Evolutionary conservation across 1,140 invertebrate genomes (phyloP).

Genomic region (Heterodera schachtii): DNA sequence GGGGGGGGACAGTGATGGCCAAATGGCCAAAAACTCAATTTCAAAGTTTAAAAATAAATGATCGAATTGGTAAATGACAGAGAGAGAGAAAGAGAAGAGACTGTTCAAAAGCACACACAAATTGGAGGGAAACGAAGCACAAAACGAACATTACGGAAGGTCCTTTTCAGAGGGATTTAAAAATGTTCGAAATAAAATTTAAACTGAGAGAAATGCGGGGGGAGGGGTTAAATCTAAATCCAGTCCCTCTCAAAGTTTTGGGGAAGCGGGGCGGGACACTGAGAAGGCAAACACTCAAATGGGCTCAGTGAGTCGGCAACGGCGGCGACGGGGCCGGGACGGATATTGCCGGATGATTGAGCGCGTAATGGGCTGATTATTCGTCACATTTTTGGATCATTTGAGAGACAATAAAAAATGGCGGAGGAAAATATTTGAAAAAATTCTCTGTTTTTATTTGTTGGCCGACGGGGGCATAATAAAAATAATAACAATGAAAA

Average conservation of each 20-base stretch:
- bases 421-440: too few species aligned
- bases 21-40: too few species aligned
- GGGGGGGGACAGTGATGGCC: too few species aligned
- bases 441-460: not conserved
- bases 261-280: not conserved
- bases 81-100: not conserved
- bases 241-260: not conserved
- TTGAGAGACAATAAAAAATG: not conserved
- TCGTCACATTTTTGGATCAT: not conserved
- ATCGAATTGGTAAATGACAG: not conserved
- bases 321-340: too few species aligned
- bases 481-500: not conserved
- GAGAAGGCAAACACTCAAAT: not conserved
- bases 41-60: too few species aligned
- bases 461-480: not conserved
- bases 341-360: not conserved
- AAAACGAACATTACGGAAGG: too few species aligned
- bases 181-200: not conserved
- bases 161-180: not conserved
- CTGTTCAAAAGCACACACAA: not conserved
- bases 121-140: not conserved
- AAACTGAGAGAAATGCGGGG: not conserved
- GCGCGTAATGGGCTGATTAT: not conserved
- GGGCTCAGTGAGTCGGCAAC: not conserved
- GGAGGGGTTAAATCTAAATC: not conserved